Evolutionary conservation across 2,888 invertebrate species (phyloP).

Genomic region (Pollenia labialis): DNA sequence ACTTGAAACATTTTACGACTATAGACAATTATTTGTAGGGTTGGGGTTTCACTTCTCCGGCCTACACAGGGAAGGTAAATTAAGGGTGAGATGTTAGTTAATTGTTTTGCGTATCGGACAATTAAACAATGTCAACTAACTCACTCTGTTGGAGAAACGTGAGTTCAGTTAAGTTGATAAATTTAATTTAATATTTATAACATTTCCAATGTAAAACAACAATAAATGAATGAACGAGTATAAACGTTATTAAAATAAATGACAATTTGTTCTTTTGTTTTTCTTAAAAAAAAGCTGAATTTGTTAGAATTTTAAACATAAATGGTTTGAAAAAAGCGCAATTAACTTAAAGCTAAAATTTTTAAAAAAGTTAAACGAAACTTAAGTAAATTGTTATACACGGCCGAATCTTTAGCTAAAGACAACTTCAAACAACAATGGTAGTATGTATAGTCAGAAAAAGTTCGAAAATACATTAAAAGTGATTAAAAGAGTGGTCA

Average conservation of each 20-base stretch:
- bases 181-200: slow-evolving; percentile 30
- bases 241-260: not conserved
- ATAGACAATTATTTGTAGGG: slow-evolving; percentile 21
- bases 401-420: no score
- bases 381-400: no score
- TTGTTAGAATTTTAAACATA: no score
- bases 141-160: not conserved
- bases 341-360: no score
- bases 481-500: no score
- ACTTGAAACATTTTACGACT: slow-evolving; percentile 21
- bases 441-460: no score
- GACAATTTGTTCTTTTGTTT: not conserved
- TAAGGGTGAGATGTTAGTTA: slow-evolving; percentile 41
- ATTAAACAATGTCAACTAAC: slow-evolving; percentile 56
- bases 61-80: not conserved
- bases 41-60: no score
- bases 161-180: slow-evolving; percentile 30
- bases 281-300: no score
- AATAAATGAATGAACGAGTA: not conserved
- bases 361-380: no score
- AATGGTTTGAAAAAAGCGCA: no score
- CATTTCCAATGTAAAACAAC: not conserved
- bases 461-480: no score
- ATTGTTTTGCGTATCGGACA: slow-evolving; percentile 59
- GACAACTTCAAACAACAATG: no score